Conservation (phyloP, 2,113 vertebrate species). For the Crotalus horridus region DNA sequence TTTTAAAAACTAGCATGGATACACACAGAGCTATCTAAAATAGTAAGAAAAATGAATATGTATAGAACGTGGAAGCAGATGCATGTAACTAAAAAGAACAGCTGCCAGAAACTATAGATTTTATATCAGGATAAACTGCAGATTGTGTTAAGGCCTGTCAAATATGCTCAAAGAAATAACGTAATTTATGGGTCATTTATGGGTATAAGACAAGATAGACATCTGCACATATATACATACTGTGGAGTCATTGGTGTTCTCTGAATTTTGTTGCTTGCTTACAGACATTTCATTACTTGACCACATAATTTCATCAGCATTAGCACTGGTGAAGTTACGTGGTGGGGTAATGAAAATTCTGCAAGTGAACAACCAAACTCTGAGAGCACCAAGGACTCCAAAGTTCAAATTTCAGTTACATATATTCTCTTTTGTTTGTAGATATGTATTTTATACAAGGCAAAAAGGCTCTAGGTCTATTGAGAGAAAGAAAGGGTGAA, state of each 20-base stretch:
- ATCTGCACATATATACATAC: neutral
- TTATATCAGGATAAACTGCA: neutral
- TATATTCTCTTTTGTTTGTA: neutral
- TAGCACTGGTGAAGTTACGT: neutral
- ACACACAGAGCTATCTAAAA: neutral
- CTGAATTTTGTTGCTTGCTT: neutral
- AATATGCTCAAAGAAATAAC: neutral
- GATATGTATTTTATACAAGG: neutral
- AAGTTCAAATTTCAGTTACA: neutral
- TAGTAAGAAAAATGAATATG: neutral
- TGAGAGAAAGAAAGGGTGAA: too few species aligned
- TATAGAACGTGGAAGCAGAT: neutral
- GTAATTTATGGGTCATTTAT: neutral
- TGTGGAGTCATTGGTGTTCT: neutral
- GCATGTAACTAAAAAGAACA: neutral
- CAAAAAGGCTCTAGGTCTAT: too few species aligned
- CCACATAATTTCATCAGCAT: neutral
- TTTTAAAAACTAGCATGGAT: neutral
- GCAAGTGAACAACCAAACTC: neutral
- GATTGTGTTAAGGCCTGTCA: neutral
- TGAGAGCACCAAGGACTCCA: neutral
- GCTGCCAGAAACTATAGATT: neutral
- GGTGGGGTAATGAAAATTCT: neutral
- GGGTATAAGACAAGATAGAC: neutral
- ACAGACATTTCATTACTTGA: neutral